A percentile compares a stretch with the other conserved stretches of the same genome.
Evolutionary conservation across 2,797 vertebrate genomes (phyloP).

Genomic region (Cryptoprocta ferox): DNA sequence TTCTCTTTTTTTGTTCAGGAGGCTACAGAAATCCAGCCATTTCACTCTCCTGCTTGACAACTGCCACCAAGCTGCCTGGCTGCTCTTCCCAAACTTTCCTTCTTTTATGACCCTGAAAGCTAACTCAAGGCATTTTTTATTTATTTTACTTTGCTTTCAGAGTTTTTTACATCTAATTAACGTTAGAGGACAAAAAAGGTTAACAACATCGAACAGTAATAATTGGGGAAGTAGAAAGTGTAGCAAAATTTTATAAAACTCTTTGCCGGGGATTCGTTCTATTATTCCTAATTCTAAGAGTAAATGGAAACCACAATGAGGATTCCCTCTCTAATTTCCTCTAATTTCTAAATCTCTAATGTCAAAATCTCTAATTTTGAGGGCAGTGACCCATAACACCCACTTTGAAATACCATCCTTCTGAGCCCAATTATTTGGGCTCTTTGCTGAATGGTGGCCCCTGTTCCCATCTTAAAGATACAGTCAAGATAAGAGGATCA

Average conservation of each 20-base stretch:
- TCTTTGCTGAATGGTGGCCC: background rate
- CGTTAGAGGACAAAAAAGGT: background rate
- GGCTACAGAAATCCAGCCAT: background rate
- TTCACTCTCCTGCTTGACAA: background rate
- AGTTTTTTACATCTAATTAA: slow-evolving; percentile 20
- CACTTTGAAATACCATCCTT: slow-evolving; percentile 19
- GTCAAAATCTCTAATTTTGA: background rate
- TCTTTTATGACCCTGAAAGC: background rate
- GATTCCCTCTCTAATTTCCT: background rate
- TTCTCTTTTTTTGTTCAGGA: background rate
- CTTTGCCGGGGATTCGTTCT: background rate
- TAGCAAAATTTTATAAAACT: background rate
- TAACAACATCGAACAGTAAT: background rate
- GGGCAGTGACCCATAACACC: background rate
- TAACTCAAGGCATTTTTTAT: background rate
- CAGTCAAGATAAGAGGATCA: background rate
- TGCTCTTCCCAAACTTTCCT: background rate
- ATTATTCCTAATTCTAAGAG: background rate
- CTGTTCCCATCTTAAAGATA: background rate
- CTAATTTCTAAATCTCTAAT: background rate
- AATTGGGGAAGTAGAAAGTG: background rate
- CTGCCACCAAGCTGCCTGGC: background rate
- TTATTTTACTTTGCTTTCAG: background rate
- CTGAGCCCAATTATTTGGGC: background rate
- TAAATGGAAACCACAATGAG: background rate